Conservation (phyloP, 2,113 vertebrate genomes). For the Peromyscus maniculatus region DNA sequence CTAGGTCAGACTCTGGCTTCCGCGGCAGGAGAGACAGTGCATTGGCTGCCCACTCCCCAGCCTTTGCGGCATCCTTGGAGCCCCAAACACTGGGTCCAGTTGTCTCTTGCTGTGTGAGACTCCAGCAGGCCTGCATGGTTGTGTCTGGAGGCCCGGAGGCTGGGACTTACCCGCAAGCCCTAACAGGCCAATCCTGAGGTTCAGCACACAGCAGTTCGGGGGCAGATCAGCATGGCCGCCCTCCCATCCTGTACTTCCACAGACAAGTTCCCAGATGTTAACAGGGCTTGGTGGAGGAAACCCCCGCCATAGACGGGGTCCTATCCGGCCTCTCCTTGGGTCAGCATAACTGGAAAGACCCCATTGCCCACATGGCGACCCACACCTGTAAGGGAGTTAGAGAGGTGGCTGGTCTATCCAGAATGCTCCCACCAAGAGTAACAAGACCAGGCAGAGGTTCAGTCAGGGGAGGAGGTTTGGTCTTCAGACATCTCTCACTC, state of each 20-base stretch:
- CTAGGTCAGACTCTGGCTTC: neutral
- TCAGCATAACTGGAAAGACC: too few species aligned
- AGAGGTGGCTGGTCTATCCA: neutral
- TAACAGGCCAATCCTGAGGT: neutral
- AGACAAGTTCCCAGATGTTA: neutral
- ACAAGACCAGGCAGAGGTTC: neutral
- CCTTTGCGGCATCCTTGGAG: neutral
- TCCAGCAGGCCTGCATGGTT: neutral
- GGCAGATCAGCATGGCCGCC: neutral
- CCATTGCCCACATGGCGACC: fast-evolving
- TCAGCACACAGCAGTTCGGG: neutral
- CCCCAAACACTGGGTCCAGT: neutral
- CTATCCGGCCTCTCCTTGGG: neutral
- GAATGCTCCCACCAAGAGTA: neutral
- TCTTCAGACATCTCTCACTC: neutral
- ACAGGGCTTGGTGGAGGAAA: neutral
- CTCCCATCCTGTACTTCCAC: neutral
- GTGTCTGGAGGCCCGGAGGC: neutral
- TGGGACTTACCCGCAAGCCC: neutral
- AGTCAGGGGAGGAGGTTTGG: neutral
- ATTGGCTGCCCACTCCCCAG: neutral
- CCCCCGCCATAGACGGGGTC: neutral
- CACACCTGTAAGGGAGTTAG: neutral
- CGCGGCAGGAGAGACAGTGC: neutral
- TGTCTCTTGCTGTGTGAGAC: fast-evolving